Evolutionary conservation across 37 sponge, comb jelly and placozoan genomes (phyloP), one percentile per base, ranked within the genome.

Genomic region (Spongilla lacustris): DNA sequence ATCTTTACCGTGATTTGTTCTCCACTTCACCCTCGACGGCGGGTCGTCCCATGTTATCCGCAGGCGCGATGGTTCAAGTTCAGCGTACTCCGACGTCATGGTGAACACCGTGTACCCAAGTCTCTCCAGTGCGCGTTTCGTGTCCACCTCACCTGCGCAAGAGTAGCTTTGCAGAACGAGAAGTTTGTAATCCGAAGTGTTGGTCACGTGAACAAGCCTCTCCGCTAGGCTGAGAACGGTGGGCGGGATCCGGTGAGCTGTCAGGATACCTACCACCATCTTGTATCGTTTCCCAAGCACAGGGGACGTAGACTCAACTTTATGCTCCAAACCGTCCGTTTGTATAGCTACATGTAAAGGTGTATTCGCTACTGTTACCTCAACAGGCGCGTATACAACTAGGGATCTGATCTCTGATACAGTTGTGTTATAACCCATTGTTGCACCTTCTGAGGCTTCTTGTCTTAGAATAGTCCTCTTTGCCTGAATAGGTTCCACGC

Each of bases 1-100:
- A 58, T 58, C 1, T 74, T 73, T 30, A 84, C 84, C 84, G 73
- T 84, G 84, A 32, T 36, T 75, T 28, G 84, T 84, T 75, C 84
- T 30, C 84, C 84, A 84, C 28, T 66, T 34, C 50, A 69, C 36
- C 26, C 84, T 36, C 75, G 33, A 36, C 67, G 66, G 17, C 31
- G 84, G 74, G 84, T 84, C 84, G 2, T 50, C 68, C 14, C 75
- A 35, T 28, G 84, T 84, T 67, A 68, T 37, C n/a, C 28, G 10
- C 29, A 84, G 58, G 66, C 74, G 74, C 35, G 74, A 74, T 30
- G 33, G 33, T 27, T 32, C 17, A 50, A 69, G 66, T 37, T 84
- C 74, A 2, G 75, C 75, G 46, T 84, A 74, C 67, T 33, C 35
- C 2, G 29, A 50, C 10, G 30, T 22, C 33, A 74, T 69, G 0